Evolutionary conservation across 2,113 vertebrate genomes (phyloP).

Genomic region (Ranitomeya imitator): DNA sequence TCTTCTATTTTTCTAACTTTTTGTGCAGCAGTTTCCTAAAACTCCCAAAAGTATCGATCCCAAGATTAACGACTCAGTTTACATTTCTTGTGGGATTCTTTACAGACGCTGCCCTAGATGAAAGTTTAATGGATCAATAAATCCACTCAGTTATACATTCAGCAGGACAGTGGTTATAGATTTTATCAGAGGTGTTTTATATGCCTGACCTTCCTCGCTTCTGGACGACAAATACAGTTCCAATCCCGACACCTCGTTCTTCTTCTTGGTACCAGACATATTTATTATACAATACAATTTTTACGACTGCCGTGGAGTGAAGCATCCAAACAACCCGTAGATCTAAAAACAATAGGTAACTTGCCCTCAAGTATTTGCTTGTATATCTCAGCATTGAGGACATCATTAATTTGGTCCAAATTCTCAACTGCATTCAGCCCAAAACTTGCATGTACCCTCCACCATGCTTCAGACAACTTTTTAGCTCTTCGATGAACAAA

Average conservation of each 20-base stretch:
- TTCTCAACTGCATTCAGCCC: too few species aligned
- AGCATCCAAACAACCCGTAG: not conserved
- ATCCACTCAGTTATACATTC: slow-evolving; percentile 28
- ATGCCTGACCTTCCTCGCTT: not conserved
- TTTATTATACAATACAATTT: not conserved
- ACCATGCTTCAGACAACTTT: too few species aligned
- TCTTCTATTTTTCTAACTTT: not conserved
- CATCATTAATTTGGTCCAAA: too few species aligned
- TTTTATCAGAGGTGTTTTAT: slow-evolving; percentile 44
- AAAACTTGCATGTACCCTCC: too few species aligned
- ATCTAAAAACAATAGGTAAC: not conserved
- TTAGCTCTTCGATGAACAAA: too few species aligned
- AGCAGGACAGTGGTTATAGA: slow-evolving; percentile 18
- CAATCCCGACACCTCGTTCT: not conserved
- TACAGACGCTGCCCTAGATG: not conserved
- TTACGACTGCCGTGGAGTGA: not conserved
- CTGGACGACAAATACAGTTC: not conserved
- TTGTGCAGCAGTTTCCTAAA: slow-evolving; percentile 16
- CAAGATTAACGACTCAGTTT: slow-evolving; percentile 18
- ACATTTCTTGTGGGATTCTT: slow-evolving; percentile 10
- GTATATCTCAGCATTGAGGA: too few species aligned
- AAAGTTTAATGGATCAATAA: slow-evolving; percentile 43
- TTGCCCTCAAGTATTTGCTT: not conserved
- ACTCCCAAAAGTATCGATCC: slow-evolving; percentile 23
- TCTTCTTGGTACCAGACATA: not conserved